Conservation (phyloP, 1,140 invertebrate genomes). For the Drosophila persimilis region DNA sequence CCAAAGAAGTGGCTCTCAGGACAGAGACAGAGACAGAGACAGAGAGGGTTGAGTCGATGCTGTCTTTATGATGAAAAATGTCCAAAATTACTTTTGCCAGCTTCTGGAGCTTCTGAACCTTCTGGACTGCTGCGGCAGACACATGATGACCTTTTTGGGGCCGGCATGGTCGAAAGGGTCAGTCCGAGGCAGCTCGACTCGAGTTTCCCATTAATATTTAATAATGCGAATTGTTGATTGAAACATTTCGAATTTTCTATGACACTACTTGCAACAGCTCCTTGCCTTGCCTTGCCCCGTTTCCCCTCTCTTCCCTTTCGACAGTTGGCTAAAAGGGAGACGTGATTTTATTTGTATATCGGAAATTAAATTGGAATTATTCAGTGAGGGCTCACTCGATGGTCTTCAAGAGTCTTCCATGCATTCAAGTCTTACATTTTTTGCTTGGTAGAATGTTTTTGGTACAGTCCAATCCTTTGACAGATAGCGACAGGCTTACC, state of each 20-base stretch:
- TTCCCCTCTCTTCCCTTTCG: conserved; percentile 6
- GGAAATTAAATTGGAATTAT: conserved; percentile 75
- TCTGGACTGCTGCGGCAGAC: conserved; percentile 11
- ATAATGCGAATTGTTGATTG: conserved; percentile 78
- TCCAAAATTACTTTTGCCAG: conserved; percentile 67
- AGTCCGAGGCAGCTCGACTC: conserved; percentile 64
- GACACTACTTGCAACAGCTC: conserved; percentile 15
- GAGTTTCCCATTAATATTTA: conserved; percentile 80
- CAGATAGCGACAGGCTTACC: no score
- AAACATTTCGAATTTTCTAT: conserved; percentile 75
- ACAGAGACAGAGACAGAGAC: not conserved
- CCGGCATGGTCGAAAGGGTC: conserved; percentile 60
- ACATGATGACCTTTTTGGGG: conserved; percentile 67
- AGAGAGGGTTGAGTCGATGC: conserved; percentile 23
- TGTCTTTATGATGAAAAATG: conserved; percentile 77
- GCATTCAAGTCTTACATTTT: no score
- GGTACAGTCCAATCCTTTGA: no score
- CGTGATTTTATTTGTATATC: conserved; percentile 77
- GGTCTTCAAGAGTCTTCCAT: no score
- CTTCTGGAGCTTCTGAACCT: conserved; percentile 21
- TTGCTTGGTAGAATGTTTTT: no score
- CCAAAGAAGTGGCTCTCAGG: conserved; percentile 33
- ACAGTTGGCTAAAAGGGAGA: conserved; percentile 41
- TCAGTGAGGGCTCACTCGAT: conserved; percentile 38
- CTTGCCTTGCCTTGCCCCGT: conserved; percentile 8